Percentiles rank a stretch among this genome's conserved stretches.
Evolutionary conservation across 2,113 vertebrate species (phyloP).

Genomic region (Cygnus atratus): DNA sequence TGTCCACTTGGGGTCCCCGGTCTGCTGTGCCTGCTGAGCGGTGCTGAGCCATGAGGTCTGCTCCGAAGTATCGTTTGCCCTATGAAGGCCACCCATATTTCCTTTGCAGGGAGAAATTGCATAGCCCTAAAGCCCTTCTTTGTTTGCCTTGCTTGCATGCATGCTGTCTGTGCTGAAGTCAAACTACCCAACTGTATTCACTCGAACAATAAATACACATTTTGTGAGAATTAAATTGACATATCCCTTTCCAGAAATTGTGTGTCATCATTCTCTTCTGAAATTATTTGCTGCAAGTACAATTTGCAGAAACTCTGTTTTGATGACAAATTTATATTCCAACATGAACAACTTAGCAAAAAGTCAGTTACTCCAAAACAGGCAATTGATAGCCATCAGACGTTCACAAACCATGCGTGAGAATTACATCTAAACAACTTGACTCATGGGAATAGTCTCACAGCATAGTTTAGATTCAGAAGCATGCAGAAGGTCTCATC

Average conservation of each 20-base stretch:
- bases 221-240: background rate
- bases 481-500: background rate
- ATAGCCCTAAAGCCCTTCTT: rapidly evolving
- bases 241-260: background rate
- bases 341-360: background rate
- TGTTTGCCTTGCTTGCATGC: background rate
- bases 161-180: background rate
- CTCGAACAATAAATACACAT: background rate
- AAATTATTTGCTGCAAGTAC: background rate
- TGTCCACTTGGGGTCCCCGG: background rate
- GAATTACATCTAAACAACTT: background rate
- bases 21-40: background rate
- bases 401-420: background rate
- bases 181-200: background rate
- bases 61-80: background rate
- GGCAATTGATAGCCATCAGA: background rate
- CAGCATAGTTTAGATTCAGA: background rate
- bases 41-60: background rate
- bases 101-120: background rate
- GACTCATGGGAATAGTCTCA: background rate
- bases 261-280: background rate
- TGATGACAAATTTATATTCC: background rate
- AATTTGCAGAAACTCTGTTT: background rate
- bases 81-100: background rate
- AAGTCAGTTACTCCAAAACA: background rate